phyloP scores from a whole-genome alignment of 1,140 invertebrate genomes.

The Drosophila lowei region DNA sequence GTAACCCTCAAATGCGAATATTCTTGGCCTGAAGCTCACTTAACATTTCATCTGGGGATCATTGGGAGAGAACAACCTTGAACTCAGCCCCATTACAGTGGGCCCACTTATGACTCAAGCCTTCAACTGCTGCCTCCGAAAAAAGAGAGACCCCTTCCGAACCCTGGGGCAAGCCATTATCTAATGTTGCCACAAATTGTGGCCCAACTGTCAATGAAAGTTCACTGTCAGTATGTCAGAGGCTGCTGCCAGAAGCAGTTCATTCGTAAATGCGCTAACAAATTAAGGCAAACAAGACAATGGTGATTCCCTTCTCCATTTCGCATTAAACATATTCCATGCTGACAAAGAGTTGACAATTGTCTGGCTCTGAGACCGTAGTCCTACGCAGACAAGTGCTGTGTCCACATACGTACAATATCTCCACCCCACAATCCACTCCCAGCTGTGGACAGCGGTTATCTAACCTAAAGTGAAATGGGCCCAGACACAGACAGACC shows the following conservation, averaged over 20 bases:
- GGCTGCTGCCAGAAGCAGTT: constrained; percentile 37
- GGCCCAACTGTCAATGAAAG: constrained; percentile 33
- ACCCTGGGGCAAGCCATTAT: constrained; percentile 54
- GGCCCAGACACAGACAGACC: constrained; percentile 42
- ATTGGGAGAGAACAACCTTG: constrained; percentile 48
- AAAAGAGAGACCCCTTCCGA: constrained; percentile 7
- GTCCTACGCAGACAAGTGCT: constrained; percentile 31
- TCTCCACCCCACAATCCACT: neutral
- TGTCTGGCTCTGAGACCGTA: constrained; percentile 4
- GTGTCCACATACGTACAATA: no score
- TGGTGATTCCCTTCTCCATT: constrained; percentile 12
- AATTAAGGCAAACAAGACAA: constrained; percentile 29
- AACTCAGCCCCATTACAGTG: constrained; percentile 20
- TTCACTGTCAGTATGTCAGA: constrained; percentile 72
- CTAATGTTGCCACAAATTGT: constrained; percentile 56
- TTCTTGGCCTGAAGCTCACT: constrained; percentile 7
- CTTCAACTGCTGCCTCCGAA: constrained; percentile 23
- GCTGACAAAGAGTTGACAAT: constrained; percentile 41
- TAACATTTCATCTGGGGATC: neutral
- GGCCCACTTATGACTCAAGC: constrained; percentile 9
- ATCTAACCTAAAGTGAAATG: constrained; percentile 77
- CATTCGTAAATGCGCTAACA: constrained; percentile 23
- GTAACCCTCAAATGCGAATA: neutral
- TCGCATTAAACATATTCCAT: constrained; percentile 8
- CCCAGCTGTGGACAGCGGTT: constrained; percentile 34